These are phyloP conservation scores for Gambusia holbrooki DNA, from an alignment of 2,113 vertebrate species.

Conservation along the genomic window DNA sequence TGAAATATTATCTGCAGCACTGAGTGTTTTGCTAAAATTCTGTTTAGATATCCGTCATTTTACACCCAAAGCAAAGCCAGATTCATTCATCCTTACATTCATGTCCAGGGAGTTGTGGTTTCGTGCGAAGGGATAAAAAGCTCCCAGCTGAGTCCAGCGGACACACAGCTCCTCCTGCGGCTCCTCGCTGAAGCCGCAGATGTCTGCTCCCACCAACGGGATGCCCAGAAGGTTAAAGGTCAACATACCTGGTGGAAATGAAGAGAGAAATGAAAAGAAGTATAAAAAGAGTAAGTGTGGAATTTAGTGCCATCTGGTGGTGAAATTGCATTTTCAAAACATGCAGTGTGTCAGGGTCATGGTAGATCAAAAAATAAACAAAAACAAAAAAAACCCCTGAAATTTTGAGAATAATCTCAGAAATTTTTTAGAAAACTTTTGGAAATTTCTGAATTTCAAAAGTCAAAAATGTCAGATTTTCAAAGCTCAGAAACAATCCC, in stretches of 20 bases:
- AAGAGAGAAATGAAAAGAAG: background rate
- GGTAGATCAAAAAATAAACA: too few species aligned
- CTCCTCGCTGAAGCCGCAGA: constrained; percentile 85
- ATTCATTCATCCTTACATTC: constrained; percentile 59
- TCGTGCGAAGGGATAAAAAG: constrained; percentile 90
- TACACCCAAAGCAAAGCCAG: background rate
- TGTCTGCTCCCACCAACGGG: constrained; percentile 84
- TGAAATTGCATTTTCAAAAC: background rate
- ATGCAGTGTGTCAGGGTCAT: too few species aligned
- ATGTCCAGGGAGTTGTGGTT: constrained; percentile 85
- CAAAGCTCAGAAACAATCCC: too few species aligned
- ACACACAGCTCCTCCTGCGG: constrained; percentile 86
- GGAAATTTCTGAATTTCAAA: too few species aligned
- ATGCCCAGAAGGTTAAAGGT: constrained; percentile 90
- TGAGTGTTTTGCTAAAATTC: background rate
- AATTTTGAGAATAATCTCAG: too few species aligned
- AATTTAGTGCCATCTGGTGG: background rate
- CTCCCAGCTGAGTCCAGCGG: constrained; percentile 89
- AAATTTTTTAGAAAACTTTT: too few species aligned
- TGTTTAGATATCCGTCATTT: background rate
- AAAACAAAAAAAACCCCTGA: too few species aligned
- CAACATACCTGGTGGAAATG: constrained; percentile 79
- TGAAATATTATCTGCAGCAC: background rate
- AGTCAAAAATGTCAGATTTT: too few species aligned
- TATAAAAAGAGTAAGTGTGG: background rate